Conservation (phyloP, 2,888 invertebrate species). For the Eudemis profundana region DNA sequence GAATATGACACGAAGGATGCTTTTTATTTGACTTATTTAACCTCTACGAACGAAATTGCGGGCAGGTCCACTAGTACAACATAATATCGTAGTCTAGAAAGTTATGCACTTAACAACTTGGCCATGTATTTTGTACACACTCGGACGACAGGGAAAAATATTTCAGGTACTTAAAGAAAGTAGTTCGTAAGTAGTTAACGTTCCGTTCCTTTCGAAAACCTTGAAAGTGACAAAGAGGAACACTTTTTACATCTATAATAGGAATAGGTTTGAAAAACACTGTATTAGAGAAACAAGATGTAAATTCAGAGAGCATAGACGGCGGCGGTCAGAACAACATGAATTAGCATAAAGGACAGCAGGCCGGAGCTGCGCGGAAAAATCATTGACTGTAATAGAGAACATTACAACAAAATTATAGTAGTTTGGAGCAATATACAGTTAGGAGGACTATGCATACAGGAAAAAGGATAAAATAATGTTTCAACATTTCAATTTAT, state of each 20-base stretch:
- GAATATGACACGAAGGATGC: no score
- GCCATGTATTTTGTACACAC: no score
- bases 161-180: neutral
- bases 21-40: no score
- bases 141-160: neutral
- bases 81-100: no score
- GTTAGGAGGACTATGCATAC: no score
- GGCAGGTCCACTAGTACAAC: no score
- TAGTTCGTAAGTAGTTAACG: neutral
- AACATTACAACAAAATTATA: no score
- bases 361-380: slow-evolving; percentile 6
- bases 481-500: no score
- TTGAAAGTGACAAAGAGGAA: neutral
- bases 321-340: slow-evolving; percentile 43
- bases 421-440: no score
- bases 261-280: slow-evolving; percentile 14
- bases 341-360: slow-evolving; percentile 46
- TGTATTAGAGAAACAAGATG: slow-evolving; percentile 30
- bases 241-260: neutral
- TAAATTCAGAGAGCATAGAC: slow-evolving; percentile 33
- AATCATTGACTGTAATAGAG: slow-evolving; percentile 42
- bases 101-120: no score
- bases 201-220: neutral
- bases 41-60: no score
- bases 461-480: no score